Evolutionary conservation across 1,140 invertebrate genomes (phyloP).

Genomic region (Oryctes rhinoceros): DNA sequence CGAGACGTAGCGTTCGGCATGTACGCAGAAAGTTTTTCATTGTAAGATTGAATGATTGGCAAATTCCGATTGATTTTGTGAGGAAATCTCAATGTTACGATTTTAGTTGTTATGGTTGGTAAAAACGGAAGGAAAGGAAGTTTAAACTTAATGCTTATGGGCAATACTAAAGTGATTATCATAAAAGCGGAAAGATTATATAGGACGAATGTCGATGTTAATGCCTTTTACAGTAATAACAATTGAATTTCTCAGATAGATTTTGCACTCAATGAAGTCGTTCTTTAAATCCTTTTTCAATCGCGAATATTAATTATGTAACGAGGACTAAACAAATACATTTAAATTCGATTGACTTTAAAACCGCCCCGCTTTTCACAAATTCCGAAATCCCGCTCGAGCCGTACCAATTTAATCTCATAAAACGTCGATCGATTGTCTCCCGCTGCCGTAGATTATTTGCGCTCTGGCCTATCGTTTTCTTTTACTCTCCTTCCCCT

Average conservation of each 20-base stretch:
- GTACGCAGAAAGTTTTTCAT: slow-evolving; percentile 11
- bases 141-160: no score
- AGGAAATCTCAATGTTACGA: not conserved
- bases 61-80: not conserved
- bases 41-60: not conserved
- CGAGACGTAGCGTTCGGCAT: not conserved
- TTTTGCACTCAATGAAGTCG: no score
- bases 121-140: not conserved
- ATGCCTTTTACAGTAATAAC: no score
- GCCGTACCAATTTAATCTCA: slow-evolving; percentile 4
- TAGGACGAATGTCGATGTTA: no score
- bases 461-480: not conserved
- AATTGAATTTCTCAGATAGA: no score
- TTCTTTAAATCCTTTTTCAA: no score
- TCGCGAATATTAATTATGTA: no score
- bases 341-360: not conserved
- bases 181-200: no score
- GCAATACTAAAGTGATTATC: no score
- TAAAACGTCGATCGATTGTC: slow-evolving; percentile 7
- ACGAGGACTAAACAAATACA: not conserved
- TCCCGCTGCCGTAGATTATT: not conserved
- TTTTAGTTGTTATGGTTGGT: not conserved
- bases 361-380: not conserved
- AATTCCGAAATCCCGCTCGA: not conserved
- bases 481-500: not conserved